phyloP scores from a whole-genome alignment of 2,888 invertebrate genomes.

The Caenorhabditis zanzibari region DNA sequence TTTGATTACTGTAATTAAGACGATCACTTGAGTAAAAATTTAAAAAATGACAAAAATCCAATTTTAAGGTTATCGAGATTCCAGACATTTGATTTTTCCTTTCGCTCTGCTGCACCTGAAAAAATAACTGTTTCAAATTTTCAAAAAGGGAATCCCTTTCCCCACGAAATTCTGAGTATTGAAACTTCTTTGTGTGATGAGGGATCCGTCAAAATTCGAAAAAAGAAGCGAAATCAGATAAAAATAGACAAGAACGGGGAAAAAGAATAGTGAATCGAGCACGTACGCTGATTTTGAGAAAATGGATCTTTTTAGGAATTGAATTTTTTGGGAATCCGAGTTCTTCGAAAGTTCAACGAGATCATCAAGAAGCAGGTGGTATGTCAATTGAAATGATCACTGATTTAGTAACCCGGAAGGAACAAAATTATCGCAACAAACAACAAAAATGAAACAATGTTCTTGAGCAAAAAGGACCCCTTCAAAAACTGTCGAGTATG shows the following conservation, averaged over 20 bases:
- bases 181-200: neutral
- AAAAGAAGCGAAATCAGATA: slow-evolving; percentile 16
- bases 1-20: too few relatives aligned
- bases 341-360: neutral
- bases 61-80: too few relatives aligned
- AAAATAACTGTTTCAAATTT: too few relatives aligned
- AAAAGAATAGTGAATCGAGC: slow-evolving; percentile 8
- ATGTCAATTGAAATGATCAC: neutral
- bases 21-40: too few relatives aligned
- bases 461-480: slow-evolving; percentile 16
- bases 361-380: neutral
- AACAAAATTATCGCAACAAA: neutral
- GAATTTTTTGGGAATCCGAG: neutral
- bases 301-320: neutral
- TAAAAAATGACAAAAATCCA: too few relatives aligned
- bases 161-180: too few relatives aligned
- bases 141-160: too few relatives aligned
- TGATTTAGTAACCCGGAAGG: neutral
- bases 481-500: slow-evolving; percentile 23
- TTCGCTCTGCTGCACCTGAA: too few relatives aligned
- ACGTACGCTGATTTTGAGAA: slow-evolving; percentile 8
- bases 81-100: too few relatives aligned
- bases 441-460: slow-evolving; percentile 10
- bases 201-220: neutral
- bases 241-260: slow-evolving; percentile 14